A percentile compares a stretch with the other conserved stretches of the same genome.
Evolutionary conservation across 2,888 invertebrate genomes (phyloP).

Genomic region (Calephelis perditalis): DNA sequence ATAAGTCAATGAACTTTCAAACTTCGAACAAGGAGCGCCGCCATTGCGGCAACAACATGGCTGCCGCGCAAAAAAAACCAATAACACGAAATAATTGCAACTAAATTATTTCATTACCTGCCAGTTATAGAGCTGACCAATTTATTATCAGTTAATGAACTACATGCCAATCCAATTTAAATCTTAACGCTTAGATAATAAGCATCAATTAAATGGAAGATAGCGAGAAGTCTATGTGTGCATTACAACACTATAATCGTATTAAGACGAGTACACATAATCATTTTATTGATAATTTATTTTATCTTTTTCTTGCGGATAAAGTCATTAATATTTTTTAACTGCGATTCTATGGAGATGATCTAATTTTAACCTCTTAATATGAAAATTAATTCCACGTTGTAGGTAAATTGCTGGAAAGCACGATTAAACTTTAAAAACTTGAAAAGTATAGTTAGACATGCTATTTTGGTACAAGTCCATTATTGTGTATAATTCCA

Average conservation of each 20-base stretch:
- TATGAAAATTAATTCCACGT: conserved; percentile 4
- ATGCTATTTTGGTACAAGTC: conserved; percentile 9
- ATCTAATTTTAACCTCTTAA: neutral
- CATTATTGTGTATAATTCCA: conserved; percentile 7
- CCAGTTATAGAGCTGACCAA: conserved; percentile 14
- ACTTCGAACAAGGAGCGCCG: conserved; percentile 41
- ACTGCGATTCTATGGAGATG: conserved; percentile 1
- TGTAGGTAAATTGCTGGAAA: conserved; percentile 1
- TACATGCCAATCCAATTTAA: conserved; percentile 13
- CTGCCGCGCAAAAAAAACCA: conserved; percentile 47
- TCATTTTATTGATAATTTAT: conserved; percentile 6
- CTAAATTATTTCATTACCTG: conserved; percentile 60
- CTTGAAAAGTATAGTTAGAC: conserved; percentile 1
- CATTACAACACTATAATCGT: conserved; percentile 12
- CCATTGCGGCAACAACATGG: conserved; percentile 52
- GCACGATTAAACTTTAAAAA: conserved; percentile 4
- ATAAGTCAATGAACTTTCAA: conserved; percentile 26
- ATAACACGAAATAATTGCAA: conserved; percentile 52
- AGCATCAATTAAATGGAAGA: conserved; percentile 13
- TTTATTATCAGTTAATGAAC: conserved; percentile 8
- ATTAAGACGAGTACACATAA: conserved; percentile 6
- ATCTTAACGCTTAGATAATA: conserved; percentile 12
- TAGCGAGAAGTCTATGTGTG: neutral
- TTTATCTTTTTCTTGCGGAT: neutral
- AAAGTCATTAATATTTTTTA: conserved; percentile 5